phyloP scores from a whole-genome alignment of 1,140 invertebrate species.

The Pseudomyrmex sp. region DNA sequence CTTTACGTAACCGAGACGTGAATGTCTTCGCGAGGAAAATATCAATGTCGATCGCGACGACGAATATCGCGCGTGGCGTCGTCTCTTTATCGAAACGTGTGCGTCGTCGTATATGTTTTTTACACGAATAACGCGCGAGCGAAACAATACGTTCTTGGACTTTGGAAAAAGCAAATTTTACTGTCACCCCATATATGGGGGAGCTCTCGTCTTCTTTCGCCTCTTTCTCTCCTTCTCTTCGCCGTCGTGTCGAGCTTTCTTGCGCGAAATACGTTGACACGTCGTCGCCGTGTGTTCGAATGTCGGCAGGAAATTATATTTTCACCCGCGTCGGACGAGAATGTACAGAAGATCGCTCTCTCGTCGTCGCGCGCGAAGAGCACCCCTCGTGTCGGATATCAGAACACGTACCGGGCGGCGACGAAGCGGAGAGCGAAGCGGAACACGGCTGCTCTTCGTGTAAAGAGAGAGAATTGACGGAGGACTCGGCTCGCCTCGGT shows the following conservation, averaged over 20 bases:
- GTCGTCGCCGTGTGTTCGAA: not conserved
- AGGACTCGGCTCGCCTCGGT: not conserved
- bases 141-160: constrained; percentile 28
- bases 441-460: not conserved
- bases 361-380: too few relatives aligned
- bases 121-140: constrained; percentile 1
- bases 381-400: constrained; percentile 37
- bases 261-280: constrained; percentile 35
- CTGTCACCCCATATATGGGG: not conserved
- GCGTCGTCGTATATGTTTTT: not conserved
- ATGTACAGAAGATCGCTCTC: constrained; percentile 43
- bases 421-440: not conserved
- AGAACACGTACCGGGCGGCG: constrained; percentile 8
- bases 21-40: not conserved
- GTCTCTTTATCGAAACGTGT: not conserved
- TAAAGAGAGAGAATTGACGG: not conserved
- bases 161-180: constrained; percentile 28
- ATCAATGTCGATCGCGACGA: not conserved
- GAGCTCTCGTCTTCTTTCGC: not conserved
- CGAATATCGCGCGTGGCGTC: too few relatives aligned
- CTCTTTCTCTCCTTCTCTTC: too few relatives aligned
- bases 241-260: not conserved
- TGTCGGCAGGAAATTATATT: constrained; percentile 54
- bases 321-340: constrained; percentile 47
- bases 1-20: not conserved